Conservation (phyloP, 2,797 vertebrate genomes). For the Buphagus erythrorhynchus region DNA sequence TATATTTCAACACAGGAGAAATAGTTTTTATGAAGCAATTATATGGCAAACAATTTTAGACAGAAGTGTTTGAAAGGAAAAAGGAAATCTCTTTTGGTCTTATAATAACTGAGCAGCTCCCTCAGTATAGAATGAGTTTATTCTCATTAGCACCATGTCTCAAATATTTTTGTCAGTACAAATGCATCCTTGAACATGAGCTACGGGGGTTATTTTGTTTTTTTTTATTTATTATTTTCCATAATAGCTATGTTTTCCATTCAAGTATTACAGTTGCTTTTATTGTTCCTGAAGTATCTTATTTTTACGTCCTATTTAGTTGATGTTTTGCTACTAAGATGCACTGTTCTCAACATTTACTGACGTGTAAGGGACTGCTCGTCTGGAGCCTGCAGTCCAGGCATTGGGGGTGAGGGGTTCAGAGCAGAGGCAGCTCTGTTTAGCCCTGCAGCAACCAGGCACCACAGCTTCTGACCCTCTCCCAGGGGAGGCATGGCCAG, state of each 20-base stretch:
- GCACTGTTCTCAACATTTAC: neutral
- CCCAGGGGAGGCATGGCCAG: neutral
- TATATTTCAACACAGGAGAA: neutral
- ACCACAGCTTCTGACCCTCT: neutral
- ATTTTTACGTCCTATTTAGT: neutral
- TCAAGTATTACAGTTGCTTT: neutral
- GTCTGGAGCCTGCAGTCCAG: neutral
- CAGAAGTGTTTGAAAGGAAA: neutral
- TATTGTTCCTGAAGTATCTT: neutral
- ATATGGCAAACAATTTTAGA: neutral
- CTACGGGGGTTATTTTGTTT: neutral
- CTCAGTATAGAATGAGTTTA: neutral
- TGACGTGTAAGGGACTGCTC: accelerated
- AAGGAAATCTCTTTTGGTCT: neutral
- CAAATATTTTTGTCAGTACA: neutral
- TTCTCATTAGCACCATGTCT: neutral
- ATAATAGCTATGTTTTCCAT: neutral
- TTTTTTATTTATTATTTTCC: too few relatives aligned
- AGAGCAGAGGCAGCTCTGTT: neutral
- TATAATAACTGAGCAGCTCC: neutral
- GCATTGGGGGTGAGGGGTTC: accelerated
- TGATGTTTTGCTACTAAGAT: neutral
- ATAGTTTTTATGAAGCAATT: neutral
- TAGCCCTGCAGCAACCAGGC: neutral
- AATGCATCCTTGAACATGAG: neutral